Percentiles rank a stretch among this genome's conserved stretches.
Conservation (phyloP, 2,113 vertebrate genomes). For the Taxidea taxus region DNA sequence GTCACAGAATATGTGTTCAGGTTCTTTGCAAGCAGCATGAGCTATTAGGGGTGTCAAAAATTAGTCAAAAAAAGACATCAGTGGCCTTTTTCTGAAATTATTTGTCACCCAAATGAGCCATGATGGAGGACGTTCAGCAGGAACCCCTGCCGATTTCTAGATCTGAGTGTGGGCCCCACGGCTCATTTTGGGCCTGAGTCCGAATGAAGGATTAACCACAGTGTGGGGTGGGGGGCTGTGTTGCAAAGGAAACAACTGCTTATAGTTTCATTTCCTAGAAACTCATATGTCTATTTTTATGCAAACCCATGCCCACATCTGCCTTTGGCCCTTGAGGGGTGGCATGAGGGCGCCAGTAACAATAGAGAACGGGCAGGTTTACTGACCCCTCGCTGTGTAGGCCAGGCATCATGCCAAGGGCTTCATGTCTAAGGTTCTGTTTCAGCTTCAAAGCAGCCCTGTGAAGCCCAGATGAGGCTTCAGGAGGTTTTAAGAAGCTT, state of each 20-base stretch:
- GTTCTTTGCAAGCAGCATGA: neutral
- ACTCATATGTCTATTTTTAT: conserved; percentile 58
- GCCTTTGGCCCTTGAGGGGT: neutral
- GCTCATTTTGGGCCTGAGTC: neutral
- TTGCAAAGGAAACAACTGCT: conserved; percentile 14
- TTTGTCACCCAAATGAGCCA: neutral
- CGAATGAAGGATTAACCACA: neutral
- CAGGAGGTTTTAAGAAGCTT: neutral
- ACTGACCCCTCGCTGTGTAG: neutral
- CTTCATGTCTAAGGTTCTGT: neutral
- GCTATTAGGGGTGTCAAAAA: neutral
- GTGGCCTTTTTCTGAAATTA: neutral
- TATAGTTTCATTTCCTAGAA: conserved; percentile 71
- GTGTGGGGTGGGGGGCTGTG: neutral
- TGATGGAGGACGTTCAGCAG: neutral
- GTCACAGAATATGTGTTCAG: neutral
- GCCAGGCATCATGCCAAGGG: neutral
- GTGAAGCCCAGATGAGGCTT: neutral
- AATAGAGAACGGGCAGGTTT: neutral
- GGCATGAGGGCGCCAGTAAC: neutral
- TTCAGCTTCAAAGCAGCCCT: neutral
- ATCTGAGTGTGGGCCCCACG: neutral
- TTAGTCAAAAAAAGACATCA: neutral
- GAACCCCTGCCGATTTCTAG: neutral
- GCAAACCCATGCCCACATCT: neutral